Percentiles rank a stretch among this genome's conserved stretches.
phyloP scores from a whole-genome alignment of 1,140 invertebrate species.

The Dendrolimus punctatus region DNA sequence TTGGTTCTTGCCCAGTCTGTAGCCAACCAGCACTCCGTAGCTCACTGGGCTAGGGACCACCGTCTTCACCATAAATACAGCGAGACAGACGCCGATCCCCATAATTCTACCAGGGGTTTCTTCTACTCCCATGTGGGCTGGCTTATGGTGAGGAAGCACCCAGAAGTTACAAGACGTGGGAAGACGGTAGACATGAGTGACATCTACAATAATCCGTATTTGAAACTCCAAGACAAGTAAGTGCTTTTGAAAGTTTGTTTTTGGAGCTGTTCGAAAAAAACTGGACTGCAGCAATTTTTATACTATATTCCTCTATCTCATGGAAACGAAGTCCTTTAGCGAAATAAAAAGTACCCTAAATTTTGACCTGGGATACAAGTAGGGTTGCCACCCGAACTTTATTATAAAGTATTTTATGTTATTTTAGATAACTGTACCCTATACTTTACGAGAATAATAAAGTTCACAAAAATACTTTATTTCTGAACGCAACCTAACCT shows the following conservation, averaged over 20 bases:
- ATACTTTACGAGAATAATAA: too few relatives aligned
- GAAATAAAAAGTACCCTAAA: too few relatives aligned
- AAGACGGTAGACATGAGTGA: conserved; percentile 80
- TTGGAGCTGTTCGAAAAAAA: too few relatives aligned
- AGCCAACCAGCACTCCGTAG: conserved; percentile 39
- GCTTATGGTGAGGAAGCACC: conserved; percentile 75
- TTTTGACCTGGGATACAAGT: too few relatives aligned
- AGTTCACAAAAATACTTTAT: too few relatives aligned
- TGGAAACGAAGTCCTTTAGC: too few relatives aligned
- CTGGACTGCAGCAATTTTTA: too few relatives aligned
- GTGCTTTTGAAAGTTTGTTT: conserved; percentile 15
- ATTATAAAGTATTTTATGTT: too few relatives aligned
- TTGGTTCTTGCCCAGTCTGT: conserved; percentile 83
- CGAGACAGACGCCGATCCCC: conserved; percentile 25
- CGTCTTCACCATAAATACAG: conserved; percentile 14
- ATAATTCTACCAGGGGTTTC: conserved; percentile 76
- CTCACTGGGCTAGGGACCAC: conserved; percentile 9
- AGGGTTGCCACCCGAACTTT: too few relatives aligned
- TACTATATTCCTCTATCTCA: too few relatives aligned
- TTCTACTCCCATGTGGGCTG: conserved; percentile 79
- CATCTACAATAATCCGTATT: conserved; percentile 78
- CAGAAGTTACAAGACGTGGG: conserved; percentile 77
- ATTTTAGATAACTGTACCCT: too few relatives aligned
- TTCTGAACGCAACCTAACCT: too few relatives aligned
- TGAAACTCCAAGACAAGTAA: conserved; percentile 79